Conservation (phyloP, 2,888 invertebrate genomes). For the Agrotis puta region DNA sequence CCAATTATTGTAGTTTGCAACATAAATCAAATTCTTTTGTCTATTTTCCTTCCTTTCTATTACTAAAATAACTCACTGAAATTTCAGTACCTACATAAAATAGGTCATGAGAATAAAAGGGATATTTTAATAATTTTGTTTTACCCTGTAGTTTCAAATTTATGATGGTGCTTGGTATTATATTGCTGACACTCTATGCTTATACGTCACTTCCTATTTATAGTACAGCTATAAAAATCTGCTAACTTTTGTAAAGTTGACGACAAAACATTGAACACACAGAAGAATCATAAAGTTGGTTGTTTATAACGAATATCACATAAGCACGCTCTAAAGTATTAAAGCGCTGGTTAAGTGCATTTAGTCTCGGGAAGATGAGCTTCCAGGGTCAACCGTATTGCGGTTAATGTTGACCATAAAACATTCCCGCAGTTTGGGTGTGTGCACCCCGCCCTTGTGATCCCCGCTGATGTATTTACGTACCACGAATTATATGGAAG, state of each 20-base stretch:
- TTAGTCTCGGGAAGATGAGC: conserved; percentile 68
- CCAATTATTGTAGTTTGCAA: conserved; percentile 23
- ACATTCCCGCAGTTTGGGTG: conserved; percentile 70
- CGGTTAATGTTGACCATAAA: conserved; percentile 80
- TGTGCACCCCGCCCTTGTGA: conserved; percentile 68
- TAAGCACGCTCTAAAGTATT: conserved; percentile 51
- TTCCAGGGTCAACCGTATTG: conserved; percentile 75
- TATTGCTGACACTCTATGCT: neutral
- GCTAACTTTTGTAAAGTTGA: conserved; percentile 9
- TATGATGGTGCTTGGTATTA: conserved; percentile 1
- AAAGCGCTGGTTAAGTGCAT: conserved; percentile 65
- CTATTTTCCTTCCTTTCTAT: neutral
- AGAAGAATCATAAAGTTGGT: conserved; percentile 27
- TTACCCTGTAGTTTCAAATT: neutral
- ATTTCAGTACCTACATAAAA: conserved; percentile 1
- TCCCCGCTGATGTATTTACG: conserved; percentile 79
- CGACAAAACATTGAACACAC: conserved; percentile 24
- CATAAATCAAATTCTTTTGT: conserved; percentile 1
- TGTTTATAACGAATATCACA: conserved; percentile 40
- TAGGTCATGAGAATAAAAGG: neutral
- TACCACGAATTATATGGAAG: conserved; percentile 81
- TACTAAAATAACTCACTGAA: conserved; percentile 1
- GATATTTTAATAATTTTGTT: neutral
- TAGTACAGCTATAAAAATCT: conserved; percentile 23
- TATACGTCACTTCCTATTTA: neutral